Evolutionary conservation across 2,888 invertebrate species (phyloP).

Genomic region (Petrolisthes manimaculis): DNA sequence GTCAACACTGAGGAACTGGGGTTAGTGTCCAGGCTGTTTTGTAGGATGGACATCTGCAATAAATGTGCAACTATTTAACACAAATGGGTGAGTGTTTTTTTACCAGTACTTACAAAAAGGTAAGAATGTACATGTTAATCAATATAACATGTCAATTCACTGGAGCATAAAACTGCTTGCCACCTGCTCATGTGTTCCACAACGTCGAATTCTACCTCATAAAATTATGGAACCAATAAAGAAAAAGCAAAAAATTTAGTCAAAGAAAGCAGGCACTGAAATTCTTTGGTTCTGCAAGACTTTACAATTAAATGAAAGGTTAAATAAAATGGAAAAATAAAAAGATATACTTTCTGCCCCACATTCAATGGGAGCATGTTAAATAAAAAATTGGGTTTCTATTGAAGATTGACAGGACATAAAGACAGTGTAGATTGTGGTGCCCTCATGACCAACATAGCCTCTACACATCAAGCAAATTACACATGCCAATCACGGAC

Average conservation of each 20-base stretch:
- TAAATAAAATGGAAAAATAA: conserved; percentile 12
- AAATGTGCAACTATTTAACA: conserved; percentile 38
- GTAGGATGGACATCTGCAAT: conserved; percentile 52
- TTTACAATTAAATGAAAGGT: conserved; percentile 15
- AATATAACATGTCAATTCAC: conserved; percentile 35
- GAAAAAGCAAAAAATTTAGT: conserved; percentile 18
- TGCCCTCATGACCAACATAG: conserved; percentile 49
- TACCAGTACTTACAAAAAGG: conserved; percentile 34
- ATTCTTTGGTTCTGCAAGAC: conserved; percentile 30
- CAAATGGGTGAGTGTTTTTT: conserved; percentile 25
- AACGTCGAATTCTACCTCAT: conserved; percentile 25
- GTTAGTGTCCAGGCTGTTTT: conserved; percentile 53
- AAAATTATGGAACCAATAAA: conserved; percentile 21
- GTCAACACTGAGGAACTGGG: conserved; percentile 50
- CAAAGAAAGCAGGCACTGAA: conserved; percentile 22
- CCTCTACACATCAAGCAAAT: conserved; percentile 46
- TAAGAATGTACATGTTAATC: conserved; percentile 29
- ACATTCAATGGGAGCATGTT: conserved; percentile 23
- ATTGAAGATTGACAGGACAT: conserved; percentile 25
- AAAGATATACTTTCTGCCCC: conserved; percentile 12
- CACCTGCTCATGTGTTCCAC: conserved; percentile 29
- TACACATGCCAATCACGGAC: conserved; percentile 25
- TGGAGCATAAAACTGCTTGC: conserved; percentile 37
- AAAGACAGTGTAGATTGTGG: conserved; percentile 27
- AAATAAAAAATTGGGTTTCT: conserved; percentile 29